Base-by-base conservation (phyloP, 2,797 vertebrate species). In the Pteropus rufus region DNA sequence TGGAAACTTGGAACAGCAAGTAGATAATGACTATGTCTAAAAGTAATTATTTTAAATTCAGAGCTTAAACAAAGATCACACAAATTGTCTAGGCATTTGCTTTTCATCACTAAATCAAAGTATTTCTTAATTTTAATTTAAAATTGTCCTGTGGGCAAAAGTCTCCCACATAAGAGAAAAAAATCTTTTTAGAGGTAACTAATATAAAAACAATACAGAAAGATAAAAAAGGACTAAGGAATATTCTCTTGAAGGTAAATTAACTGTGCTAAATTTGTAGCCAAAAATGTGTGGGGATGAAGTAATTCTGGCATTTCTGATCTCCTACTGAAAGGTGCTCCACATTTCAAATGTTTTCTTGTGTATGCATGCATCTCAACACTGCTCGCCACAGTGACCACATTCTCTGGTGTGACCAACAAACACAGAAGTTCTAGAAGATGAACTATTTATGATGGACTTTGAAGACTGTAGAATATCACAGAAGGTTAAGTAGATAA, bases 1-100 rank as follows among this genome's bases (percentile, higher is more conserved):
- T 54, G 39, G 54, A 93, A 94, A 85, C 76, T 80, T 94, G 80
- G 41, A 93, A 69, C 7, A 87, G 29, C 69, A 41, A n/a, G 26
- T 67, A 75, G 34, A 60, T 82, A 86, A 77, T 73, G 70, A 83
- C 11, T 76, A 5, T 91, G 80, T 87, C 75, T 95, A 75, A 46
- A 96, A 87, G 49, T 41, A 91, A 95, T 64, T 81, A 75, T 84
- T 96, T 95, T 93, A 89, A 90, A 92, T 69, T 96, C 65, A 73
- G 62, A 73, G 9, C 12, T 70, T 73, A 81, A 95, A 89, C 69
- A 91, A 96, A 89, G 64, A 81, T 76, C 49, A 87, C 73, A 56
- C 26, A 81, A 81, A 94, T 90, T 81, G 81, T 76, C 75, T 12
- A 58, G 34, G 49, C 34, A 58, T 89, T 91, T 84, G 79, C 72